Percentiles rank a stretch among this genome's conserved stretches.
Conservation (phyloP, 2,797 vertebrate species). For the Antennarius maculatus region DNA sequence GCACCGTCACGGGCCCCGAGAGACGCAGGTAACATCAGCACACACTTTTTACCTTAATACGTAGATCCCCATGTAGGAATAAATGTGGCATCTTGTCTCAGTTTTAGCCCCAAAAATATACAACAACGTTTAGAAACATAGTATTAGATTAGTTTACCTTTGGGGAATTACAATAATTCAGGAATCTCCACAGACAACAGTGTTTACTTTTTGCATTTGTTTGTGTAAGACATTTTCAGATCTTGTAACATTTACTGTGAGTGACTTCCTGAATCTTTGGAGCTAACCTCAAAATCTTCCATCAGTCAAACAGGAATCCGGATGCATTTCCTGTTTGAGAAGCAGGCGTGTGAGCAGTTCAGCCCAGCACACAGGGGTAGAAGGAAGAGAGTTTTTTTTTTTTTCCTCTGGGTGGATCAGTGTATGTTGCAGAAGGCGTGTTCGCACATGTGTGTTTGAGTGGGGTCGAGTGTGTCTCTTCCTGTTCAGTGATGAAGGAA, state of each 20-base stretch:
- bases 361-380: constrained; percentile 11
- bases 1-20: constrained; percentile 90
- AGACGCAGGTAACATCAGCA: constrained; percentile 88
- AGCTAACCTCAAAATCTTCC: neutral
- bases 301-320: constrained; percentile 22
- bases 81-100: too few species aligned
- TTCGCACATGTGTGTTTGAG: constrained; percentile 27
- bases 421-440: constrained; percentile 8
- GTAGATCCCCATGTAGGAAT: neutral
- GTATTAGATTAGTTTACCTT: too few species aligned
- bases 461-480: constrained; percentile 48
- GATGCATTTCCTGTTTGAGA: constrained; percentile 58
- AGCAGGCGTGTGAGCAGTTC: neutral
- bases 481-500: constrained; percentile 58
- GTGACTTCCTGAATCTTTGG: neutral
- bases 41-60: neutral
- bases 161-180: too few species aligned
- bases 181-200: too few species aligned
- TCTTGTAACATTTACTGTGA: constrained; percentile 4
- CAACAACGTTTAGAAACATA: neutral
- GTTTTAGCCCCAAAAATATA: neutral
- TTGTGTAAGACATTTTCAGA: neutral
- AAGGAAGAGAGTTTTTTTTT: constrained; percentile 3
- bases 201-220: neutral
- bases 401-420: neutral